Base-by-base conservation (phyloP, 2,113 vertebrate species). In the Hippocampus abdominalis region DNA sequence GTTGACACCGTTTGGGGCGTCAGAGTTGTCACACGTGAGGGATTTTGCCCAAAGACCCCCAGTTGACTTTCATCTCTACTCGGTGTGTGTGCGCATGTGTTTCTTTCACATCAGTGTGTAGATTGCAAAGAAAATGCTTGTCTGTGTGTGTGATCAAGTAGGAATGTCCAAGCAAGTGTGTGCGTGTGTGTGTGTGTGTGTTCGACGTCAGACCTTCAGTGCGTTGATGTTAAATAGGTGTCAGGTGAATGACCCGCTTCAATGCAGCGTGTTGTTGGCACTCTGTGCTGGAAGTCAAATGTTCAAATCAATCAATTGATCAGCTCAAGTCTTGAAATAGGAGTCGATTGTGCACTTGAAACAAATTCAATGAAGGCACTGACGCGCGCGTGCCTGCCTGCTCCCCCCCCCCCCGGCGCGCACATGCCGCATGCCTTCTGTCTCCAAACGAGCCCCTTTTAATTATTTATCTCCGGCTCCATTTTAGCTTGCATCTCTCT, bases 381-480 rank as follows among this genome's bases (percentile, higher is more conserved):
- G 21, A 40, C 39, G 63, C 25, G n/a, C 25, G 27, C 29, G 15
- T 67, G 25, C n/a, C n/a, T n/a, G n/a, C n/a, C n/a, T n/a, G n/a
- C 63, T 64, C 39, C 39, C 25, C 42, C 29, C 46, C 25, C 64
- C 75, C 16, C 2, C 9, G 23, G 21, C n/a, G n/a, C 25, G 53
- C n/a, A 15, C 1, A 6, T 3, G 25, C 9, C 16, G 23, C 57
- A 7, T 73, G 69, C 78, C 53, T 64, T 73, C 75, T 76, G 39
- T 71, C 71, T 69, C 75, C 78, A 86, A 81, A 81, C 53, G 59
- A 12, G 63, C 36, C 70, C 60, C 76, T 83, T 88, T 36, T 71
- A 78, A 85, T 90, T 79, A 87, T 88, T 84, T 74, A 84, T 85
- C 75, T 85, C 44, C 64, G 16, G 46, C 18, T 25, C 66, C 73